Conservation (phyloP, 2,888 invertebrate genomes). For the Zaprionus obscuricornis region DNA sequence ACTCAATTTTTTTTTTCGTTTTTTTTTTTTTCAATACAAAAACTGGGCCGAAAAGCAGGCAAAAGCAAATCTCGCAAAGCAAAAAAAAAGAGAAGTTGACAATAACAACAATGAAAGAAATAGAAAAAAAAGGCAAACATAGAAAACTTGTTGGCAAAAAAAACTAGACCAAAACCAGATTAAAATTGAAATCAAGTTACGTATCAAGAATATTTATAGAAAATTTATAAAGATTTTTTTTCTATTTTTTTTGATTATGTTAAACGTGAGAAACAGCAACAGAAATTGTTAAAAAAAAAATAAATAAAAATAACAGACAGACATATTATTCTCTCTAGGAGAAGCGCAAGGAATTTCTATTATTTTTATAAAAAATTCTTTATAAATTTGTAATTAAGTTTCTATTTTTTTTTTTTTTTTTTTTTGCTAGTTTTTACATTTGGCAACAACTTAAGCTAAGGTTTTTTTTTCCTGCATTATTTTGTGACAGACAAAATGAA, state of each 20-base stretch:
- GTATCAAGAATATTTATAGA: too few species aligned
- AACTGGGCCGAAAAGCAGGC: conserved; percentile 53
- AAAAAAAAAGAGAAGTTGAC: too few species aligned
- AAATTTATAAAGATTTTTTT: too few species aligned
- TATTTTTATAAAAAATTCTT: conserved; percentile 5
- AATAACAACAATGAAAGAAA: too few species aligned
- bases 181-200: too few species aligned
- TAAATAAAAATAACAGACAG: too few species aligned
- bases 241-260: too few species aligned
- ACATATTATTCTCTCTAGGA: too few species aligned
- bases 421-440: too few species aligned
- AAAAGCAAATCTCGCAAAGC: conserved; percentile 19
- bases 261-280: too few species aligned
- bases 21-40: conserved; percentile 42
- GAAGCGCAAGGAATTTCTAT: not conserved
- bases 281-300: too few species aligned
- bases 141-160: conserved; percentile 7
- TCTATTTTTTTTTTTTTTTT: not conserved
- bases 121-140: conserved; percentile 1
- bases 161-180: too few species aligned
- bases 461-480: not conserved
- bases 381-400: conserved; percentile 1
- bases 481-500: conserved; percentile 13
- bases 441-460: conserved; percentile 23
- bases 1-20: conserved; percentile 19